Evolutionary conservation across 2,113 vertebrate species (phyloP).

Genomic region (Pelecanus crispus): DNA sequence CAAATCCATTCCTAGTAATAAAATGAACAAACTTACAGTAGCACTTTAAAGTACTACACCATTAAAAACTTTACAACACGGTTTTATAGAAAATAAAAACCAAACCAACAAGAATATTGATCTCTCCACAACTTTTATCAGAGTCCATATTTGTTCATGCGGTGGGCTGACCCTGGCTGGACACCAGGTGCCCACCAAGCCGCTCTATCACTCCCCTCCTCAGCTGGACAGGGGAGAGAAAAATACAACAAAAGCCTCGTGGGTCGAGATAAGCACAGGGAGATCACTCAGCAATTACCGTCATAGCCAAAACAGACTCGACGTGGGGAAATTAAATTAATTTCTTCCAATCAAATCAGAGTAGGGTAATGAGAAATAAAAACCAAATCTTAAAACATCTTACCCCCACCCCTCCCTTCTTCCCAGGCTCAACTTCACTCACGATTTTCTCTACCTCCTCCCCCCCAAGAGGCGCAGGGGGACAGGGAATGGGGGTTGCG

Average conservation of each 20-base stretch:
- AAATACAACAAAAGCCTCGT: not conserved
- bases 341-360: not conserved
- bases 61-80: not conserved
- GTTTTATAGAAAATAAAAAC: not conserved
- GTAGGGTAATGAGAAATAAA: not conserved
- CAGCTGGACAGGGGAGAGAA: not conserved
- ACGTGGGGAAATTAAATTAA: not conserved
- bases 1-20: not conserved
- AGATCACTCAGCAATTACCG: not conserved
- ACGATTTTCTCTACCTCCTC: not conserved
- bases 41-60: not conserved
- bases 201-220: accelerated
- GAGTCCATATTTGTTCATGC: not conserved
- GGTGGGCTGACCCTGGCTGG: not conserved
- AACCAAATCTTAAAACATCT: not conserved
- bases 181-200: not conserved
- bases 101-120: not conserved
- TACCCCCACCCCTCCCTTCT: not conserved
- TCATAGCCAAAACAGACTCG: not conserved
- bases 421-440: not conserved
- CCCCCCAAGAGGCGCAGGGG: not conserved
- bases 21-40: not conserved
- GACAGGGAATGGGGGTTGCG: not conserved
- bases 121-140: not conserved
- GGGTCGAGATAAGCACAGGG: not conserved